Evolutionary conservation across 2,113 vertebrate species (phyloP).

Genomic region (Cairina moschata): DNA sequence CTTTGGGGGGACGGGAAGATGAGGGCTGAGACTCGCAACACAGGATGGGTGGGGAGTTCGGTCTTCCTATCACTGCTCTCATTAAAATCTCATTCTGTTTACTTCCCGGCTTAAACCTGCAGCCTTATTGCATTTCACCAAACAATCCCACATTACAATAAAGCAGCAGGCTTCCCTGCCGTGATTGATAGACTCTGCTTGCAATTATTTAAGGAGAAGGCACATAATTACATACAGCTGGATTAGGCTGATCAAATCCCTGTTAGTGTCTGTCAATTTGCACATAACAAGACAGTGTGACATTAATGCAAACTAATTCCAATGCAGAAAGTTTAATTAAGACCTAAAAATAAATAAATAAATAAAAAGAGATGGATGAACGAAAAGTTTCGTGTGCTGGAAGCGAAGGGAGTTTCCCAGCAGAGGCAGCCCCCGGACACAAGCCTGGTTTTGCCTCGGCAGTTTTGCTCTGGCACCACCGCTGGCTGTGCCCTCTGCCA

Average conservation of each 20-base stretch:
- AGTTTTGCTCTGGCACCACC: not conserved
- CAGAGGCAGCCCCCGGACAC: not conserved
- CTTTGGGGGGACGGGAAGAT: not conserved
- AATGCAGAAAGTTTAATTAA: constrained; percentile 63
- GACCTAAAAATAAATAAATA: constrained; percentile 17
- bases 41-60: constrained; percentile 46
- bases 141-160: constrained; percentile 48
- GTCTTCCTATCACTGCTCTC: not conserved
- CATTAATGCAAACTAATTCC: constrained; percentile 48
- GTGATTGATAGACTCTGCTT: constrained; percentile 39
- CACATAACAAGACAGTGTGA: constrained; percentile 11
- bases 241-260: constrained; percentile 56
- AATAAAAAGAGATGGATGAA: not conserved
- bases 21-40: not conserved
- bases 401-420: not conserved
- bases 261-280: constrained; percentile 37
- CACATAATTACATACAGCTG: constrained; percentile 35
- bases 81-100: constrained; percentile 32
- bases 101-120: constrained; percentile 21
- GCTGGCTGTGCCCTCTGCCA: not conserved
- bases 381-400: not conserved
- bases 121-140: constrained; percentile 34
- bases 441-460: not conserved
- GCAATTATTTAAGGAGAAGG: constrained; percentile 58
- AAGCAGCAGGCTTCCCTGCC: not conserved